Base-by-base conservation (phyloP, 2,113 vertebrate species). In the Syrmaticus mikado region DNA sequence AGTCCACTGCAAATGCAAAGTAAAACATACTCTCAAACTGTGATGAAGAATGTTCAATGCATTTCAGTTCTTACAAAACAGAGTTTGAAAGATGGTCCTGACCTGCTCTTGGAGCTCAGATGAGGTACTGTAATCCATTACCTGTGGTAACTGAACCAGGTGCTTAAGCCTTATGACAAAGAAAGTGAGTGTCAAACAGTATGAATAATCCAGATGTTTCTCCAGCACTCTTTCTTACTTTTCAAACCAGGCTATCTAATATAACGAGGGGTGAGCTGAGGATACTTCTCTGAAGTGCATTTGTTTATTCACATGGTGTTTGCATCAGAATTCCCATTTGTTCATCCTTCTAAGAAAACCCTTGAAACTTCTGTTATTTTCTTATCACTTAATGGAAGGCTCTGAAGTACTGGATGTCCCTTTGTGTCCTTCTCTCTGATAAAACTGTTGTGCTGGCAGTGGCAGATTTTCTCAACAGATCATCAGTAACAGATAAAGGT, bases 381-480 rank as follows among this genome's bases (percentile, higher is more conserved):
- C 60, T 77, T 83, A 75, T 71, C 9, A 61, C 55, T 80, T 57
- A 82, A 46, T 61, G 43, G 58, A 85, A 65, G 58, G 24, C 27
- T 82, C 67, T 65, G 38, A 43, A 75, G 58, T 55, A 65, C 36
- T 85, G 25, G 32, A 15, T 27, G 36, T 70, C 67, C 45, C 64
- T 57, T 53, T 66, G 48, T 65, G 62, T 87, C 43, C 71, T 91
- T 76, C 66, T 11, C 64, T 90, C n/a, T 61, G 60, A 95, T 80
- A 72, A 91, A 87, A 24, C 22, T 38, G n/a, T 57, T 12, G 11
- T 16, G 67, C 27, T 73, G 53, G 34, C 1, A 2, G 46, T 30
- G 85, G 14, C 61, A 92, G 58, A 62, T 89, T 80, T 82, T 82
- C 25, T 64, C 48, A 75, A 43, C 28, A 90, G 81, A 81, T 92